Evolutionary conservation across 2,113 vertebrate species (phyloP).

Genomic region (Burhinus bistriatus): DNA sequence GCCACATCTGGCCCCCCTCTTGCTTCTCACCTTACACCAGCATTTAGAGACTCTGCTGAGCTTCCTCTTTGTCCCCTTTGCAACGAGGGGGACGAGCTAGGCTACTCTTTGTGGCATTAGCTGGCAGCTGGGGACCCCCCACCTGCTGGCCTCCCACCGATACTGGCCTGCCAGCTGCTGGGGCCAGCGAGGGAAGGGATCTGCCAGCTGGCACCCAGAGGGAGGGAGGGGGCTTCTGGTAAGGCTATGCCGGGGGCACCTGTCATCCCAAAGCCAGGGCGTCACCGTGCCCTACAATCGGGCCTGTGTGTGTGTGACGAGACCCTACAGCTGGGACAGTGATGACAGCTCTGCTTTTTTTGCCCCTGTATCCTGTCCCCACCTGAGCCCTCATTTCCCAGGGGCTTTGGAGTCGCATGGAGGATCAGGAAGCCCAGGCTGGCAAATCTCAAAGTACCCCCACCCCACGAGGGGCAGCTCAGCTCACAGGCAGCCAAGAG

Average conservation of each 20-base stretch:
- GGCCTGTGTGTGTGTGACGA: neutral
- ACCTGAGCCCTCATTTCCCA: neutral
- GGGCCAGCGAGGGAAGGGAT: neutral
- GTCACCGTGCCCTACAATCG: neutral
- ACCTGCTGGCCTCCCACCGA: neutral
- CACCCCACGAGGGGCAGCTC: neutral
- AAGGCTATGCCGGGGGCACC: neutral
- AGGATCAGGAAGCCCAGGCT: neutral
- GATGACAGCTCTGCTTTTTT: neutral
- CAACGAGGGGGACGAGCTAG: neutral
- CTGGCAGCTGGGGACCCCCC: neutral
- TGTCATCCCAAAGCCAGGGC: conserved; percentile 2
- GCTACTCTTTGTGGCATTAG: neutral
- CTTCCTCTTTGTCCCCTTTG: neutral
- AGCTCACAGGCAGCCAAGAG: neutral
- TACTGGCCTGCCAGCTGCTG: neutral
- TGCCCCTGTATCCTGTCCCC: neutral
- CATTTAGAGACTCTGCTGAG: neutral
- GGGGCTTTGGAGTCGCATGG: neutral
- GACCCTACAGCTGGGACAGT: neutral
- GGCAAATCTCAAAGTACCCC: neutral
- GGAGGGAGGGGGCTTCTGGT: neutral
- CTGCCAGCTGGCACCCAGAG: neutral
- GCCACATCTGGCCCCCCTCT: neutral
- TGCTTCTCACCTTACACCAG: neutral